Evolutionary conservation across 2,113 vertebrate species (phyloP).

Genomic region (Hemiscyllium ocellatum): DNA sequence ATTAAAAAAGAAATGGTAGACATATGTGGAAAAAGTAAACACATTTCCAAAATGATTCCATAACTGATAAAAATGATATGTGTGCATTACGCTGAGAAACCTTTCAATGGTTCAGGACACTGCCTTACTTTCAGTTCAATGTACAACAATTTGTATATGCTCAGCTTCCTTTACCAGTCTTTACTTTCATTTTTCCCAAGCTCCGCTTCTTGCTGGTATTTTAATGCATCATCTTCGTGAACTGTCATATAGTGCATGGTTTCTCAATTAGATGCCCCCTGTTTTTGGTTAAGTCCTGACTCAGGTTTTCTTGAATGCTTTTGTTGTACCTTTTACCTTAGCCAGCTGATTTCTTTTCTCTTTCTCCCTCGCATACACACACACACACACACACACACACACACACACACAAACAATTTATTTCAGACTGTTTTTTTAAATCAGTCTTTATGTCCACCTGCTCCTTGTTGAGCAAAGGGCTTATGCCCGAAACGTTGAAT

Average conservation of each 20-base stretch:
- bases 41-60: neutral
- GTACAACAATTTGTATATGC: neutral
- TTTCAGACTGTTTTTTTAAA: constrained; percentile 1
- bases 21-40: neutral
- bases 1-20: neutral
- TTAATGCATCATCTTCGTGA: neutral
- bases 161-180: neutral
- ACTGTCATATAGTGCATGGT: neutral
- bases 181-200: neutral
- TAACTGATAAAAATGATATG: neutral
- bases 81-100: neutral
- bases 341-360: neutral
- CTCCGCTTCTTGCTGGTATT: neutral
- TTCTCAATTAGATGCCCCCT: neutral
- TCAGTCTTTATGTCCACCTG: neutral
- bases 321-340: neutral
- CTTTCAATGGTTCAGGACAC: neutral
- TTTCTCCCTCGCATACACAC: neutral
- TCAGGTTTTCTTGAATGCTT: neutral
- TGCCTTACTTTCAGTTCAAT: neutral
- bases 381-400: no score
- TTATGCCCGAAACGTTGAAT: no score
- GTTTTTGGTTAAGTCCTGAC: neutral
- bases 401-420: neutral
- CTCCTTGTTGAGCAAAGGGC: neutral